Percentiles rank a stretch among this genome's conserved stretches.
These are phyloP conservation scores for Anseranas semipalmata DNA, from an alignment of 2,113 vertebrate genomes.

Conservation along the genomic window DNA sequence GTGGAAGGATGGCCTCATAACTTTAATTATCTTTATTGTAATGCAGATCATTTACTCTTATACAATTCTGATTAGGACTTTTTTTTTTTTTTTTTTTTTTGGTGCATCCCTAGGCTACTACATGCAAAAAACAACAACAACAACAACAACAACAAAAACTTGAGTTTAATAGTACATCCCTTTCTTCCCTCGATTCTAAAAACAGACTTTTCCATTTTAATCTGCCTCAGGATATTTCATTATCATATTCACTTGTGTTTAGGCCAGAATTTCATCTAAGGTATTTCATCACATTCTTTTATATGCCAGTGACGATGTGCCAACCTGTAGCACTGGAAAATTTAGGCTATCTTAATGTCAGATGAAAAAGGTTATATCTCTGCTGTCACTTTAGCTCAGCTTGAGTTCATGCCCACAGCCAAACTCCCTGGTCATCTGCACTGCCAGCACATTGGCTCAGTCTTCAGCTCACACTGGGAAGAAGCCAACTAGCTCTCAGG, in stretches of 20 bases:
- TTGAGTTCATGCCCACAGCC: not conserved
- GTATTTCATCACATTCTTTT: not conserved
- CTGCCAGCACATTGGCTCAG: not conserved
- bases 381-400: not conserved
- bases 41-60: not conserved
- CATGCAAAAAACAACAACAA: not conserved
- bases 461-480: not conserved
- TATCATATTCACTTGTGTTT: not conserved
- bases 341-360: not conserved
- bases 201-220: not conserved
- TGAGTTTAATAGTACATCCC: not conserved
- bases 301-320: not conserved
- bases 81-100: not conserved
- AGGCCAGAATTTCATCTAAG: not conserved
- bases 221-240: not conserved
- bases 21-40: not conserved
- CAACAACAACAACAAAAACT: fast-evolving
- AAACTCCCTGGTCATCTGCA: not conserved
- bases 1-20: not conserved
- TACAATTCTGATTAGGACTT: not conserved
- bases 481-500: not conserved
- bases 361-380: not conserved
- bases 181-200: not conserved
- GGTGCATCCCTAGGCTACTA: too few species aligned
- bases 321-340: not conserved